These are phyloP conservation scores for Heliocidaris tuberculata DNA, from an alignment of 35 echinoderm and acorn worm genomes.

Conservation along the genomic window DNA sequence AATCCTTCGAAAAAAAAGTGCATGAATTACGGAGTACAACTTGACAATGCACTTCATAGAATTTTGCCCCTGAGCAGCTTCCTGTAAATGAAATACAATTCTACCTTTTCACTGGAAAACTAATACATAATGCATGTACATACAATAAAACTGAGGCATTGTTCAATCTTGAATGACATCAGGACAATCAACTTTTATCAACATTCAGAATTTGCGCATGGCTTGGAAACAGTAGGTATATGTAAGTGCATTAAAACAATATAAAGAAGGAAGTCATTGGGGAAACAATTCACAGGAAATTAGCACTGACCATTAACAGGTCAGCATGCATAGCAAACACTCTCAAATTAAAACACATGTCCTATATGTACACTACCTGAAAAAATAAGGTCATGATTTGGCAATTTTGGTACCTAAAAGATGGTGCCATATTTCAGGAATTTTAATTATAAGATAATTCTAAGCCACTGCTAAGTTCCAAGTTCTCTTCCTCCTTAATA, in stretches of 20 bases:
- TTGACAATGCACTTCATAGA: background rate
- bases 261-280: background rate
- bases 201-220: no score
- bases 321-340: background rate
- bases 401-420: no score
- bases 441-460: no score
- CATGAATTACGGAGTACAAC: background rate
- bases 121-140: background rate
- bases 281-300: background rate
- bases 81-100: background rate
- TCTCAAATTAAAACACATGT: background rate
- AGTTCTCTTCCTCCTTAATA: no score
- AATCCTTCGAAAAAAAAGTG: background rate
- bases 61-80: background rate
- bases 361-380: background rate
- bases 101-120: background rate
- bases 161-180: background rate
- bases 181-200: no score
- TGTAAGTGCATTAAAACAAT: no score
- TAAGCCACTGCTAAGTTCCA: no score
- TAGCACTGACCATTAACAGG: background rate
- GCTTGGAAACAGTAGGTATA: no score
- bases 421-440: no score
- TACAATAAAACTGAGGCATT: background rate
- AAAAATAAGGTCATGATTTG: no score